Evolutionary conservation across 2,113 vertebrate species (phyloP).

Genomic region (Amblyornis subalaris): DNA sequence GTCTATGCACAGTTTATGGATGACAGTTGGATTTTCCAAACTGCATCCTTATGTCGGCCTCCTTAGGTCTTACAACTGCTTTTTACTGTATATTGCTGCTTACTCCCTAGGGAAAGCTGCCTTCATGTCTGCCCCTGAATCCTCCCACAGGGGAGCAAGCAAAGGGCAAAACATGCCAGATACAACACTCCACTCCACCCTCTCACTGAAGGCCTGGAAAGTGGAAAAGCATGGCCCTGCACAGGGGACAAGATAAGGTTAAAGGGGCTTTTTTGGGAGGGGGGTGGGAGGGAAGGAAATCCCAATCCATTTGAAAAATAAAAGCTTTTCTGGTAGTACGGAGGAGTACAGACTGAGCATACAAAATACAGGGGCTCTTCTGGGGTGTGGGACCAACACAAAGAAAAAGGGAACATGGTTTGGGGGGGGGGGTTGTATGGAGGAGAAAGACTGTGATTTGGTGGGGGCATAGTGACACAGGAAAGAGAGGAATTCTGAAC

Average conservation of each 20-base stretch:
- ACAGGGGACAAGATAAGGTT: neutral
- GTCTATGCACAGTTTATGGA: neutral
- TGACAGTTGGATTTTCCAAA: conserved; percentile 7
- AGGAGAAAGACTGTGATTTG: neutral
- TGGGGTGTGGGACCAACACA: neutral
- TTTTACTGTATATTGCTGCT: neutral
- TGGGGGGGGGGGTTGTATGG: fast-evolving
- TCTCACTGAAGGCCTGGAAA: neutral
- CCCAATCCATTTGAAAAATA: neutral
- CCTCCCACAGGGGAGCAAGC: neutral
- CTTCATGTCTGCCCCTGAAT: neutral
- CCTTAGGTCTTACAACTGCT: neutral
- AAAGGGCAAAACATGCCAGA: neutral
- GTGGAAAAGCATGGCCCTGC: neutral
- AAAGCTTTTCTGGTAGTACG: neutral
- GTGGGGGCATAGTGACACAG: neutral
- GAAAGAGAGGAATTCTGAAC: neutral
- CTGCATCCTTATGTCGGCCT: neutral
- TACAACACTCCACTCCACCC: neutral
- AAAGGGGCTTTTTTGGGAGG: neutral
- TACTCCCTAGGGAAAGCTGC: neutral
- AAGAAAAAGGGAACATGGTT: neutral
- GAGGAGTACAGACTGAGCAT: neutral
- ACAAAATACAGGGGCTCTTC: neutral
- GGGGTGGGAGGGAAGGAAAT: neutral